These are phyloP conservation scores for Drosophila kurseongensis DNA, from an alignment of 1,140 invertebrate species.

Conservation along the genomic window DNA sequence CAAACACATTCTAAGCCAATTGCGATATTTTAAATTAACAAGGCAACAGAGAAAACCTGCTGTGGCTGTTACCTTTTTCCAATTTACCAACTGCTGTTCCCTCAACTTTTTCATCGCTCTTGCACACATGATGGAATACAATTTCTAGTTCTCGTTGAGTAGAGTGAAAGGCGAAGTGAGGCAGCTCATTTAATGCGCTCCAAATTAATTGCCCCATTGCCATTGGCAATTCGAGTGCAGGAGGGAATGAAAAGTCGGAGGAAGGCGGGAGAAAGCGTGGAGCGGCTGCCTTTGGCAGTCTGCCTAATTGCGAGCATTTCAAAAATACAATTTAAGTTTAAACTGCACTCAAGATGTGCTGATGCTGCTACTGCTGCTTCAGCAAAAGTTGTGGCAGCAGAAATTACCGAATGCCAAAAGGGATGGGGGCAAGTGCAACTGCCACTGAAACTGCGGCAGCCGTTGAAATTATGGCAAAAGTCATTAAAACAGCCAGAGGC, in stretches of 20 bases:
- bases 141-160: constrained; percentile 33
- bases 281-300: constrained; percentile 70
- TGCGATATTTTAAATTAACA: background rate
- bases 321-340: constrained; percentile 82
- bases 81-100: constrained; percentile 39
- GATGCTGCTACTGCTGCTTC: constrained; percentile 18
- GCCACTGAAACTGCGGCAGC: constrained; percentile 29
- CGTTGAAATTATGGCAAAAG: constrained; percentile 71
- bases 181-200: constrained; percentile 78
- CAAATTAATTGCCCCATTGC: constrained; percentile 80
- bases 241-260: constrained; percentile 5
- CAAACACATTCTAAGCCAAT: background rate
- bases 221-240: constrained; percentile 71
- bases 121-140: constrained; percentile 35
- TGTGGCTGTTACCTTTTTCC: constrained; percentile 9
- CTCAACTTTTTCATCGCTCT: constrained; percentile 28
- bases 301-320: constrained; percentile 82
- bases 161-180: constrained; percentile 35
- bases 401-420: constrained; percentile 77
- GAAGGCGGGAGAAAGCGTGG: background rate
- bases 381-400: constrained; percentile 66
- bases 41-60: constrained; percentile 25
- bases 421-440: constrained; percentile 34
- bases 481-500: constrained; percentile 63
- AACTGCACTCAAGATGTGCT: constrained; percentile 78